Base-by-base conservation (phyloP, 2,888 invertebrate genomes). In the Aphidius colemani region DNA sequence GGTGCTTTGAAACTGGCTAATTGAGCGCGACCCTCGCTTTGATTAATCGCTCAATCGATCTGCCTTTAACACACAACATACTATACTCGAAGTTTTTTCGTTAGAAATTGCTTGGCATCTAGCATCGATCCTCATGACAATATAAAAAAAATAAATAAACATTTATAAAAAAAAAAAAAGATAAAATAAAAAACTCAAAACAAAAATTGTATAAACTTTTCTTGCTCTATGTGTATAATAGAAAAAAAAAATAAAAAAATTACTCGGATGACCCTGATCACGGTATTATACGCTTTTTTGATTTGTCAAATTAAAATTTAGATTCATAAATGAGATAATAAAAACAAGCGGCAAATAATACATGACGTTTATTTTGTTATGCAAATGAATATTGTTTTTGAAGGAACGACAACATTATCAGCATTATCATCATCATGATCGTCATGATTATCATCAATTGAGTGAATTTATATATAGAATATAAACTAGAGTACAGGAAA, bases 291-390 rank as follows among this genome's bases (percentile, higher is more conserved):
- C 9, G 18, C 40, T 6, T 57, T 48, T 61, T 64, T 51, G 51
- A 61, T 50, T 56, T 45, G 7, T 6, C 9, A 11, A 46, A 57
- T 46, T 57, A 13, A 46, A 57, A 46, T 39, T 18, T 30, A 46
- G 46, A 45, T 57, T 11, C 11, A 30, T 41, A 10, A 41, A 48
- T 50, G 58, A 58, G 53, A 45, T 59, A 55, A 59, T 46, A 56
- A 48, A 43, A 30, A 45, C 30, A 9, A 51, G 46, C 30, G 40
- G 74, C 75, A 74, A 75, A 74, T 74, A 76, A 80, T 79, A 30
- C 5, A 78, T 78, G 78, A 77, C 75, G 74, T 76, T 75, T 77
- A 78, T 76, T 77, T 75, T 76, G 77, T 78, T 77, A 80, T 79
- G 80, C 77, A 80, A 80, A 80, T 78, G 67, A 45, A 59, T 13